phyloP scores from a whole-genome alignment of 2,113 vertebrate species.

The Callorhinus ursinus region DNA sequence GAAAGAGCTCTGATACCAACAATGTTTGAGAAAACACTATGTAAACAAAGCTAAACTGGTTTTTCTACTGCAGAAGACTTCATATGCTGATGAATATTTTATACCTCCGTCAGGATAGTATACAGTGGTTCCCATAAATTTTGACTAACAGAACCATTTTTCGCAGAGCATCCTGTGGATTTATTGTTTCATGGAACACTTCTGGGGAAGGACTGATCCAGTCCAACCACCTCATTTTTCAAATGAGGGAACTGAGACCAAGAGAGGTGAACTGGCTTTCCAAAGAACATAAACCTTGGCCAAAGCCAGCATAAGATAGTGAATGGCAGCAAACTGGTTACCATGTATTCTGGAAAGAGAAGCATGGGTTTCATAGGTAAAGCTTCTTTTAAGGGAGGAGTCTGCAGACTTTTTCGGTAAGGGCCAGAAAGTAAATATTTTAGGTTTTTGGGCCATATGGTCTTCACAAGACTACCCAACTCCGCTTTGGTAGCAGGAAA shows the following conservation, averaged over 20 bases:
- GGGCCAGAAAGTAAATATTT: background rate
- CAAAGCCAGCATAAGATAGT: background rate
- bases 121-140: background rate
- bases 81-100: background rate
- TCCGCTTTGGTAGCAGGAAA: background rate
- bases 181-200: constrained; percentile 8
- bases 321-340: background rate
- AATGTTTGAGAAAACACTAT: background rate
- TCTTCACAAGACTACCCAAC: background rate
- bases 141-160: background rate
- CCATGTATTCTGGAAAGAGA: background rate
- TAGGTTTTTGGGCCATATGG: background rate
- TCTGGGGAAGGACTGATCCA: constrained; percentile 21
- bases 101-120: background rate
- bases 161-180: background rate
- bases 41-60: background rate
- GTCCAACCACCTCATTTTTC: constrained; percentile 53
- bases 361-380: background rate
- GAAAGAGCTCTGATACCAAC: background rate
- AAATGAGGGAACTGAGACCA: background rate
- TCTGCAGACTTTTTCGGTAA: background rate
- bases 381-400: background rate
- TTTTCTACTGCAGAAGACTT: background rate
- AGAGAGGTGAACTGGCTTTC: background rate
- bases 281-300: background rate